Evolutionary conservation across 2,888 invertebrate species (phyloP), one percentile per base, ranked within the genome.

Genomic region (Caenorhabditis drosophilae): DNA sequence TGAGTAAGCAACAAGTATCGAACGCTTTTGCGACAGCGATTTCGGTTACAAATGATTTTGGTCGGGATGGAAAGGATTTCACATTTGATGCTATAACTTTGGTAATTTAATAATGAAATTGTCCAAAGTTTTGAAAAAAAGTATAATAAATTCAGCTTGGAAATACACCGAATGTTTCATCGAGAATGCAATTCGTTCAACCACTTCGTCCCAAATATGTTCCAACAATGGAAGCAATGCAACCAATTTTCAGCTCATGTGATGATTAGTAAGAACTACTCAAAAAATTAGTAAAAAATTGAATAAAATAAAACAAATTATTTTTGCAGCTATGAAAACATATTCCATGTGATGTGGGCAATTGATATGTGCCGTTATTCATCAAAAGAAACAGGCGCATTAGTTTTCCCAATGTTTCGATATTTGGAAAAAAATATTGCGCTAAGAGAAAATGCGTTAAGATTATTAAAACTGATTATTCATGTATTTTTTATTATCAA

Each of bases 341-440:
- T 75, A 6, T 75, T 75, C 53, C 70, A 70, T 56, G 48, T 70
- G 16, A 51, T 75, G 16, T 75, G 75, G 75, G 46, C 71, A 1
- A 48, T 75, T 18, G 67, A 72, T 42, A 34, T 63, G 35, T 49
- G 54, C 0, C 49, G 57, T 2, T 27, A 44, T 7, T 54, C 58
- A 0, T 45, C 58, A 1, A 38, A 58, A 31, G 63, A 63, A 18
- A 15, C 50, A 3, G 40, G 45, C 0, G 22, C 57, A 2, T 18
- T 27, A 15, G 31, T 63, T 0, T 58, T 58, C 0, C 35, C 12
- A 23, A 63, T 63, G 22, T 23, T 20, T 7, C 38, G 63, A 22
- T 63, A 50, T 31, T 36, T 66, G 6, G 25, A 53, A 20, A 42
- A 47, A 4, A 27, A 52, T 15, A 51, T 48, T 38, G 51, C 55